Percentiles rank a stretch among this genome's conserved stretches.
These are phyloP conservation scores for Penaeus monodon DNA, from an alignment of 2,888 invertebrate genomes.

Conservation along the genomic window DNA sequence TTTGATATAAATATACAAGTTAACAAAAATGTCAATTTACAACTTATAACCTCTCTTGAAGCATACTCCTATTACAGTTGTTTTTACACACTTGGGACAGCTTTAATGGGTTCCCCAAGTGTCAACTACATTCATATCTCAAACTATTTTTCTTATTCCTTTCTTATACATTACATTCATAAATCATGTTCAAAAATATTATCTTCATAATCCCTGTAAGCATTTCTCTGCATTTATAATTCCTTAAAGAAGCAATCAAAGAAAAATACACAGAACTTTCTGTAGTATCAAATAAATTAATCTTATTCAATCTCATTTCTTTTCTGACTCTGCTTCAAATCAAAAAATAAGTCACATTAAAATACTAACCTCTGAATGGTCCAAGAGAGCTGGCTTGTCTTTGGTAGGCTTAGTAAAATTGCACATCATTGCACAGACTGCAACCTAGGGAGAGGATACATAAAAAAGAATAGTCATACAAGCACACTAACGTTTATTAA, in stretches of 20 bases:
- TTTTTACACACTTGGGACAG: too few species aligned
- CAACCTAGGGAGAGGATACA: constrained; percentile 67
- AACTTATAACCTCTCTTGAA: background rate
- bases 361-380: constrained; percentile 70
- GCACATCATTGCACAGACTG: constrained; percentile 72
- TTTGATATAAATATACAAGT: too few species aligned
- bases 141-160: background rate
- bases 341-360: background rate
- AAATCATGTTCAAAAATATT: too few species aligned
- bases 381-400: constrained; percentile 71
- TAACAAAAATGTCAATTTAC: too few species aligned
- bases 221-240: too few species aligned
- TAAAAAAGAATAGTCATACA: too few species aligned
- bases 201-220: background rate
- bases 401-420: constrained; percentile 72
- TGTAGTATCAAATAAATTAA: too few species aligned
- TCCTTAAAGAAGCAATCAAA: too few species aligned
- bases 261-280: too few species aligned
- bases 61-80: too few species aligned
- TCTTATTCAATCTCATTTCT: background rate
- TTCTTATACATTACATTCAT: background rate
- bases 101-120: too few species aligned
- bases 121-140: background rate
- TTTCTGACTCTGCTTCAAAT: background rate
- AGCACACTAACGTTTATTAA: too few species aligned